Conservation (phyloP, 2,113 vertebrate species). For the Aldabrachelys gigantea region DNA sequence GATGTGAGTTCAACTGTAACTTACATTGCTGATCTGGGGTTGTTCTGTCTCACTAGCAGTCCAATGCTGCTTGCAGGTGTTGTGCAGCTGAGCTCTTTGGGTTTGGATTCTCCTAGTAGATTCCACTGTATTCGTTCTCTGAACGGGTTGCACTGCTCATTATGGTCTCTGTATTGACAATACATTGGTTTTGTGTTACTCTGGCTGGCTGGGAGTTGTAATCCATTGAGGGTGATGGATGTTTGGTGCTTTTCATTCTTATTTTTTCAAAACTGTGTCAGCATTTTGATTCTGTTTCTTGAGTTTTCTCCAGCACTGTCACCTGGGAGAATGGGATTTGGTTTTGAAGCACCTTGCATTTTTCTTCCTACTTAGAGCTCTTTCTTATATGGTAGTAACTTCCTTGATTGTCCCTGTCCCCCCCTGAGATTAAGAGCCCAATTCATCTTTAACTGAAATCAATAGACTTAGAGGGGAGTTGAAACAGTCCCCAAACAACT, state of each 20-base stretch:
- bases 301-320: neutral
- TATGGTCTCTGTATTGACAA: neutral
- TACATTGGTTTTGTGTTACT: neutral
- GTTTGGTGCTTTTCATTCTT: neutral
- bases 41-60: neutral
- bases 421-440: neutral
- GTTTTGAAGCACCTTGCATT: neutral
- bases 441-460: neutral
- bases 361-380: neutral
- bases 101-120: neutral
- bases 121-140: neutral
- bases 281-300: neutral
- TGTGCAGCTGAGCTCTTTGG: neutral
- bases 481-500: neutral
- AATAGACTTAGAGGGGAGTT: neutral
- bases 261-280: neutral
- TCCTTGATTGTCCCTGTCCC: neutral
- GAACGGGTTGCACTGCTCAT: neutral
- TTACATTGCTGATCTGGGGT: neutral
- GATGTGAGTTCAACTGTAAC: rapidly evolving
- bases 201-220: rapidly evolving
- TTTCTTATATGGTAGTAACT: neutral
- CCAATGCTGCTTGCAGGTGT: rapidly evolving
- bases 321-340: no score
- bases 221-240: neutral